phyloP scores from a whole-genome alignment of 2,888 invertebrate species.

The Pseudoips prasinana region DNA sequence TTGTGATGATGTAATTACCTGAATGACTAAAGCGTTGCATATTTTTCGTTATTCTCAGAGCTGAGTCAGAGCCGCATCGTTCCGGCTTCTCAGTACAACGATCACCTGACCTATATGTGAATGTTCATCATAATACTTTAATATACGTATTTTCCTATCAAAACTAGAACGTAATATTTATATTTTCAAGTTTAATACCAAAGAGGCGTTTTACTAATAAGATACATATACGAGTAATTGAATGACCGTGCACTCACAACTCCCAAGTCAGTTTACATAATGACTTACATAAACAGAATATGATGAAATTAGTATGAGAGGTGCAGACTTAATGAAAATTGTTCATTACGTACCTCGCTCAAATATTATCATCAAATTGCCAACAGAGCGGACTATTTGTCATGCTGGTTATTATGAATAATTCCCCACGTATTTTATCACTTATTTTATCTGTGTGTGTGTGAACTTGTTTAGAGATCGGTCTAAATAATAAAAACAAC shows the following conservation, averaged over 20 bases:
- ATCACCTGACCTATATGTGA: conserved; percentile 26
- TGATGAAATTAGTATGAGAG: conserved; percentile 63
- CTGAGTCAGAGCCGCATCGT: conserved; percentile 48
- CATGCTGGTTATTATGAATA: too few relatives aligned
- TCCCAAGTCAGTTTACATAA: conserved; percentile 62
- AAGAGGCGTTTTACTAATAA: conserved; percentile 18
- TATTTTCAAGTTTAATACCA: conserved; percentile 8
- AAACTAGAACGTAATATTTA: conserved; percentile 7
- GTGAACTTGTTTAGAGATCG: conserved; percentile 12
- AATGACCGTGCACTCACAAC: conserved; percentile 56
- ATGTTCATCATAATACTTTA: conserved; percentile 6
- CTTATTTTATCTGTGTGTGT: neutral
- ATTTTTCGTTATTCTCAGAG: conserved; percentile 42
- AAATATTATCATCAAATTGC: too few relatives aligned
- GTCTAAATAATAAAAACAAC: conserved; percentile 18
- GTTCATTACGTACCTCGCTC: too few relatives aligned
- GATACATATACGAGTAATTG: conserved; percentile 28
- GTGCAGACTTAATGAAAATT: conserved; percentile 57
- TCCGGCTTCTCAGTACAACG: conserved; percentile 43
- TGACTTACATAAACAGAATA: conserved; percentile 64
- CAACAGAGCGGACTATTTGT: too few relatives aligned
- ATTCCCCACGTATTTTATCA: neutral
- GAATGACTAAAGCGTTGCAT: conserved; percentile 28
- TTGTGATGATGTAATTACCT: conserved; percentile 27
- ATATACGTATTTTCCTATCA: conserved; percentile 1